A percentile compares a stretch with the other conserved stretches of the same genome.
phyloP scores from a whole-genome alignment of 2,797 vertebrate genomes.

The Eremophila alpestris region DNA sequence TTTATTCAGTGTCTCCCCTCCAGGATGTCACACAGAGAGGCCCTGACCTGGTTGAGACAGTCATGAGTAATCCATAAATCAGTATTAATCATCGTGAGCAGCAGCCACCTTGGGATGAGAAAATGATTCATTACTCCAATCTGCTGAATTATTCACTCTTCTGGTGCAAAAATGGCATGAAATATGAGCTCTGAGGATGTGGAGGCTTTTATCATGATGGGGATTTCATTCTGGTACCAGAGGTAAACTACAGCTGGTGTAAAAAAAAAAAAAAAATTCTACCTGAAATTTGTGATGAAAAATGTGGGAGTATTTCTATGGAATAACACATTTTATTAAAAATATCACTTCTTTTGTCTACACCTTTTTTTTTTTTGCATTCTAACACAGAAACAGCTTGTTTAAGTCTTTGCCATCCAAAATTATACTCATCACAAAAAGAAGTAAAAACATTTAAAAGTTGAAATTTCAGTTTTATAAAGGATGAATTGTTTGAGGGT shows the following conservation, averaged over 20 bases:
- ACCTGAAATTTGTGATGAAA: background rate
- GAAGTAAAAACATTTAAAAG: background rate
- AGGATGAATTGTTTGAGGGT: background rate
- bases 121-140: slow-evolving; percentile 71
- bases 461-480: background rate
- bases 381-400: background rate
- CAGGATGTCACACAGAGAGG: background rate
- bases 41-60: slow-evolving; percentile 44
- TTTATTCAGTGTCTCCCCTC: slow-evolving; percentile 1
- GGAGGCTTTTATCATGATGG: slow-evolving; percentile 33
- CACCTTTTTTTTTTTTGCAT: background rate
- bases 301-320: background rate
- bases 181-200: slow-evolving; percentile 55
- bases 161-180: slow-evolving; percentile 68
- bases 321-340: background rate
- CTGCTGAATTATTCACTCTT: slow-evolving; percentile 71
- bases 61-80: slow-evolving; percentile 63
- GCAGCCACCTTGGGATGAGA: slow-evolving; percentile 66
- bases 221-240: slow-evolving; percentile 9
- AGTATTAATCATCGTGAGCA: slow-evolving; percentile 55
- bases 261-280: background rate
- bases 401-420: background rate
- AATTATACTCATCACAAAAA: background rate
- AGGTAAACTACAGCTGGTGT: background rate
- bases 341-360: background rate